phyloP scores from a whole-genome alignment of 2,113 vertebrate species.

The Microcebus ravelobensis region DNA sequence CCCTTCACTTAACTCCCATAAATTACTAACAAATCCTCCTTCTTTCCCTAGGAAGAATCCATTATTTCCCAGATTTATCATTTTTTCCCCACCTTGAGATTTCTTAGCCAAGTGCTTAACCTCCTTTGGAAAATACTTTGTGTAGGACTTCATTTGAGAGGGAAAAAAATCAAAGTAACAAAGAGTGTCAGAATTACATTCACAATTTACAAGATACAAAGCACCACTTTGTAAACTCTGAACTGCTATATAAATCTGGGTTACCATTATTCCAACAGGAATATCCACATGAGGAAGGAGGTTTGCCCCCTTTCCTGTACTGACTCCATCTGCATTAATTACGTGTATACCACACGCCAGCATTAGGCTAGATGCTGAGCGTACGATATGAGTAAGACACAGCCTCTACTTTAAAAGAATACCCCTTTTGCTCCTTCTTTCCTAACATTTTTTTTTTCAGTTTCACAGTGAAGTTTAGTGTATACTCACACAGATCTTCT shows the following conservation, averaged over 20 bases:
- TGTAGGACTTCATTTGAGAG: neutral
- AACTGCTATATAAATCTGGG: neutral
- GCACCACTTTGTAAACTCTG: neutral
- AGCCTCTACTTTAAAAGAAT: neutral
- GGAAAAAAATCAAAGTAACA: neutral
- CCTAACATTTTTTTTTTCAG: neutral
- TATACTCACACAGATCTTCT: neutral
- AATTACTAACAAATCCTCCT: neutral
- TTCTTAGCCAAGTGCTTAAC: neutral
- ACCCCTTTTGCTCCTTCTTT: neutral
- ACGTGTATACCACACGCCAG: neutral
- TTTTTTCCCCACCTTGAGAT: neutral
- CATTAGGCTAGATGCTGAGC: neutral
- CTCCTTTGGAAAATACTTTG: neutral
- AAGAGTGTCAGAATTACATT: neutral
- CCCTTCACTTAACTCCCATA: neutral
- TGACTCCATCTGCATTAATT: neutral
- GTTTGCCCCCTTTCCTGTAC: neutral
- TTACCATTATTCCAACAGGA: neutral
- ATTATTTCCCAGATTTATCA: constrained; percentile 1
- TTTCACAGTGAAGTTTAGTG: constrained; percentile 19
- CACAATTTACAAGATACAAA: neutral
- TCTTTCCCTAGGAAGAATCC: neutral
- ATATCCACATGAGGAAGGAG: neutral
- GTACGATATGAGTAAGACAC: neutral